Percentiles rank a stretch among this genome's conserved stretches.
These are phyloP conservation scores for Vanessa tameamea DNA, from an alignment of 1,140 invertebrate species.

Conservation along the genomic window DNA sequence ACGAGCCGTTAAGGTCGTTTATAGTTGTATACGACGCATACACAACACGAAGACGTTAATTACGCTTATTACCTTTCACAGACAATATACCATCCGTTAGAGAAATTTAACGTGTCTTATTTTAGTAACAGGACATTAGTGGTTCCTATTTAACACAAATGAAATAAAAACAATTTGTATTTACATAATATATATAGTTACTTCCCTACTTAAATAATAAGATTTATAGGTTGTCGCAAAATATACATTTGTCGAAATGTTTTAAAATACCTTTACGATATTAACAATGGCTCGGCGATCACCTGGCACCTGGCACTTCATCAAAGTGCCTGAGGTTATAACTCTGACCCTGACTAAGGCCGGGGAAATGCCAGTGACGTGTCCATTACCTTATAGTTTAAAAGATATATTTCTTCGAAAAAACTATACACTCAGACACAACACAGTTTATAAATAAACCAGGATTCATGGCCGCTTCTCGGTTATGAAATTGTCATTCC, in stretches of 20 bases:
- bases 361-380: slow-evolving; percentile 23
- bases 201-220: too few species aligned
- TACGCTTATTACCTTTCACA: too few species aligned
- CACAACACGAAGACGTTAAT: too few species aligned
- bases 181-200: too few species aligned
- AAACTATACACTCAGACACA: slow-evolving; percentile 41
- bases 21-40: too few species aligned
- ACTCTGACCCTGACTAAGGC: slow-evolving; percentile 30
- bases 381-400: slow-evolving; percentile 15
- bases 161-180: too few species aligned
- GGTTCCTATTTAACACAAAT: too few species aligned
- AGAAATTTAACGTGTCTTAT: too few species aligned
- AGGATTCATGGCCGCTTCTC: slow-evolving; percentile 48
- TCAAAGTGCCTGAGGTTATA: slow-evolving; percentile 24
- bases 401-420: slow-evolving; percentile 17
- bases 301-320: slow-evolving; percentile 18
- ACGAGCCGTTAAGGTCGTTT: too few species aligned
- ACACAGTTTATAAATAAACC: slow-evolving; percentile 56
- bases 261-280: not conserved
- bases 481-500: slow-evolving; percentile 34
- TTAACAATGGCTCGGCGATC: not conserved
- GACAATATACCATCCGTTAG: too few species aligned
- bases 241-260: not conserved
- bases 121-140: too few species aligned
- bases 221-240: too few species aligned